These are phyloP conservation scores for Xestia ashworthii DNA, from an alignment of 2,888 invertebrate species.

Conservation along the genomic window DNA sequence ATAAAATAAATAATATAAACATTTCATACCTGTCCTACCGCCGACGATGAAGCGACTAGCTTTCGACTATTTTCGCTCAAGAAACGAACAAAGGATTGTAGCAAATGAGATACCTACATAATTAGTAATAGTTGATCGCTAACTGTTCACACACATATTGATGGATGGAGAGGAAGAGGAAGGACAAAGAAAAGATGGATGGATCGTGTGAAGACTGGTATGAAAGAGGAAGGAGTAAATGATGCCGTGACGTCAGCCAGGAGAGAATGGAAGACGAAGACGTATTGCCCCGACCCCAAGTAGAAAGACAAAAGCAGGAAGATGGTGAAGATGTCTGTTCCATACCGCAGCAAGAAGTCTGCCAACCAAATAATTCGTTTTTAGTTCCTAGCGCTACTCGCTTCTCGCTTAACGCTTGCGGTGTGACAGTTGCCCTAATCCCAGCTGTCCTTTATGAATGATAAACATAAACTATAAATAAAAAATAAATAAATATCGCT, in stretches of 20 bases:
- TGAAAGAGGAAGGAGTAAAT: no score
- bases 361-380: not conserved
- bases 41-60: not conserved
- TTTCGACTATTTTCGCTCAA: not conserved
- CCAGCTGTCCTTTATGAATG: slow-evolving; percentile 19
- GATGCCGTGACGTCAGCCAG: no score
- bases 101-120: not conserved
- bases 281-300: no score
- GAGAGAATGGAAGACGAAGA: no score
- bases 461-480: no score
- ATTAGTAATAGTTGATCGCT: not conserved
- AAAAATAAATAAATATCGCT: no score
- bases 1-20: slow-evolving; percentile 30
- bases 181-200: no score
- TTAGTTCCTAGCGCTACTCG: not conserved
- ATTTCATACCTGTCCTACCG: slow-evolving; percentile 4
- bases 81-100: not conserved
- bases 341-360: not conserved
- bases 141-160: not conserved
- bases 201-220: no score
- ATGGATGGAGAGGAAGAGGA: no score
- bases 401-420: not conserved
- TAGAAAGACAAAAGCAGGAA: no score
- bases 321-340: not conserved
- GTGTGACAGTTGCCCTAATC: not conserved